Base-by-base conservation (phyloP, 2,113 vertebrate species). In the Rhagologus leucostigma region DNA sequence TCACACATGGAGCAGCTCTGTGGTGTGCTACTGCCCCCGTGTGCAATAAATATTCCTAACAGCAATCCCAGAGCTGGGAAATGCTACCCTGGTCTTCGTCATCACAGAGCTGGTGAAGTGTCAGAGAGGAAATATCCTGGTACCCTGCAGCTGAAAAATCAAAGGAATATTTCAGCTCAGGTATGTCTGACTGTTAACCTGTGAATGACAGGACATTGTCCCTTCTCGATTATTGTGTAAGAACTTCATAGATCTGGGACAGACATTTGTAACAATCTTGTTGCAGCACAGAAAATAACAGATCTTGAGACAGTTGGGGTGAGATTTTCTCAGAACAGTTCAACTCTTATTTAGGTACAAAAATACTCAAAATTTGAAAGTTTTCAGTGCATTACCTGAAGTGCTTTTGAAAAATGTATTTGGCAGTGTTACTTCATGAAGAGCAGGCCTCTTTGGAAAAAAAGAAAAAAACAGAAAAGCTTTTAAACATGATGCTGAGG, bases 21-120 rank as follows among this genome's bases (percentile, higher is more conserved):
- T 8, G 87, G 89, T 93, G 87, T 95, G 92, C 95, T 96, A 95
- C 97, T 97, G 97, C 97, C 97, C 97, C 78, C 97, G 26, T 73
- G 97, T 96, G 97, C 73, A 87, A 49, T 18, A 67, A 74, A 46
- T 46, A 52, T 15, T 96, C 89, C 93, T 96, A 80, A 92, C 97
- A 97, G 60, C 2, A 3, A 49, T 1, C 53, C 37, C 24, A 13
- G 13, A 20, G 20, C 17, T 7, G 60, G 21, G 41, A 88, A 84
- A 62, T 1, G 10, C 30, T 23, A 0, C 2, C 52, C 16, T 9
- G 37, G 3, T 18, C 46, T 21, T 21, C 50, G 11, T 57, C 32
- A 24, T 6, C 13, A 0, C 42, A 7, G 41, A 32, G 63, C 49
- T 18, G 52, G 11, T 2, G 4, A 29, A 64, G 37, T 1, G 29